Percentiles rank a stretch among this genome's conserved stretches.
Evolutionary conservation across 2,888 invertebrate species (phyloP).

Genomic region (Nomada ferruginata): DNA sequence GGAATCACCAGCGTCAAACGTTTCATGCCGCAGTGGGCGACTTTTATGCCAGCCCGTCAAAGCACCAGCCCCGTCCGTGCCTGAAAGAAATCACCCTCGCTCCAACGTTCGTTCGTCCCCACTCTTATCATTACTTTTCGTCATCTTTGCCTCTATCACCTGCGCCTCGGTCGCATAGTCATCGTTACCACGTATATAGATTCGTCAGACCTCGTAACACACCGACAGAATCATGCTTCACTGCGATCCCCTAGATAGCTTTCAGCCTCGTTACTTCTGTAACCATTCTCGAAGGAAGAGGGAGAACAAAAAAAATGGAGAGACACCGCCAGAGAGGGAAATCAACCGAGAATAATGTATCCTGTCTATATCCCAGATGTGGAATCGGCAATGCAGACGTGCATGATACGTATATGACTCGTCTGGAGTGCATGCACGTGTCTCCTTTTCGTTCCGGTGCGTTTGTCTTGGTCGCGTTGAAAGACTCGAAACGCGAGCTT

Average conservation of each 20-base stretch:
- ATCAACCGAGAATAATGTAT: conserved; percentile 49
- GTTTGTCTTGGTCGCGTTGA: conserved; percentile 28
- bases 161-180: neutral
- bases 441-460: conserved; percentile 12
- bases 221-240: neutral
- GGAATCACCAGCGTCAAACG: conserved; percentile 58
- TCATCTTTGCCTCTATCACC: neutral
- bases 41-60: conserved; percentile 42
- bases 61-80: neutral
- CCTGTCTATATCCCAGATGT: conserved; percentile 14
- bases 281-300: neutral
- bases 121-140: conserved; percentile 8
- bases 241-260: neutral
- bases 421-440: conserved; percentile 4
- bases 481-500: conserved; percentile 6
- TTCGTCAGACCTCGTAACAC: neutral
- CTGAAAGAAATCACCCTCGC: conserved; percentile 15
- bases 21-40: conserved; percentile 36
- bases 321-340: neutral
- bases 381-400: conserved; percentile 23
- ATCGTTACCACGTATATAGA: neutral
- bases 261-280: conserved; percentile 17
- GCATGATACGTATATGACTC: conserved; percentile 30
- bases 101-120: neutral
- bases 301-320: neutral